A percentile compares a stretch with the other conserved stretches of the same genome.
Conservation (phyloP, 2,888 invertebrate species). For the Torymus texanus region DNA sequence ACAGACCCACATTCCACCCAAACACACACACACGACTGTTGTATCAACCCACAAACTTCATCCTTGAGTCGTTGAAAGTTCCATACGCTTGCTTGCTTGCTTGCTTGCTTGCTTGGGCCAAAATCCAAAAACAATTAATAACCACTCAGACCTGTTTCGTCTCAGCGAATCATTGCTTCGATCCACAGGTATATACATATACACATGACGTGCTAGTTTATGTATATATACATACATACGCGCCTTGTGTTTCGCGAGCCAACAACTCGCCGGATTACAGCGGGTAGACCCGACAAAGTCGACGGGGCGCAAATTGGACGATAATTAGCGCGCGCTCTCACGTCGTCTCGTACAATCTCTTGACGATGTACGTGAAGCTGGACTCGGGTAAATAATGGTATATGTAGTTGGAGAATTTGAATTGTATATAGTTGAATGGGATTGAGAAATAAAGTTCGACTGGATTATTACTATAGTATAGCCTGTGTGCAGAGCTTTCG, state of each 20-base stretch:
- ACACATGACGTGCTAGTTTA: background rate
- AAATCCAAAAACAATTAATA: conserved; percentile 9
- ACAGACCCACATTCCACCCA: no score
- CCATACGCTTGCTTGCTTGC: no score
- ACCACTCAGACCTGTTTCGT: no score
- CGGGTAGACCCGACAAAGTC: conserved; percentile 6
- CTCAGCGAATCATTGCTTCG: background rate
- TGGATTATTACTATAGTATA: no score
- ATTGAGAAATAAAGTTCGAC: no score
- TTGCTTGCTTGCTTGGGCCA: no score
- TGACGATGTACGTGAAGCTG: no score
- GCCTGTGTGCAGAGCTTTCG: no score
- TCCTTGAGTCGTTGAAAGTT: no score
- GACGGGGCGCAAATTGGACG: conserved; percentile 42
- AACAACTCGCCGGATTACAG: conserved; percentile 5
- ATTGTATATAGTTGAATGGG: no score
- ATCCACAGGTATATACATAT: background rate
- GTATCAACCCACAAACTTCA: no score
- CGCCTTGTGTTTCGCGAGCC: background rate
- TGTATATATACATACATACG: background rate
- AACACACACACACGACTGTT: no score
- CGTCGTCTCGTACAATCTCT: background rate
- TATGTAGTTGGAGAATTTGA: background rate
- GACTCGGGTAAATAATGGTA: background rate
- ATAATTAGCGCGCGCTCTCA: conserved; percentile 27